Percentiles rank a stretch among this genome's conserved stretches.
Conservation (phyloP, 64 coral and sea anemone species). For the Catalaphyllia jardinei region DNA sequence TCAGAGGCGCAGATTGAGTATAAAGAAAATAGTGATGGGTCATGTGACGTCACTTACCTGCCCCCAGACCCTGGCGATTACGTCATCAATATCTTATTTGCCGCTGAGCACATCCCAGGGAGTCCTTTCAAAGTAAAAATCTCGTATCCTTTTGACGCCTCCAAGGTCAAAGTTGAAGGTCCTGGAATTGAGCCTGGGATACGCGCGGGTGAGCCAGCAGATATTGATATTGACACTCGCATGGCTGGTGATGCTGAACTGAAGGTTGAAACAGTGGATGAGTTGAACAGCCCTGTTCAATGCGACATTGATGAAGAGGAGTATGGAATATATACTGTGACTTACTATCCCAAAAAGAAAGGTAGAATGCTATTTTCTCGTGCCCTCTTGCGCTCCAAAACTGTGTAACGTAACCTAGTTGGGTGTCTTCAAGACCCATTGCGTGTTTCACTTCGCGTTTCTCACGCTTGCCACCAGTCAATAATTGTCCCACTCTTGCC, state of each 20-base stretch:
- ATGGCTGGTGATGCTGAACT: constrained; percentile 85
- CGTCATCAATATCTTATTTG: constrained; percentile 94
- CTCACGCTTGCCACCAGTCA: too few relatives aligned
- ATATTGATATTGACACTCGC: constrained; percentile 94
- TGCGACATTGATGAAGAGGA: constrained; percentile 93
- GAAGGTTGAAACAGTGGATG: constrained; percentile 84
- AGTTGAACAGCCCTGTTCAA: constrained; percentile 87
- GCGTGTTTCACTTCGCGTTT: too few relatives aligned
- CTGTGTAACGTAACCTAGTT: too few relatives aligned
- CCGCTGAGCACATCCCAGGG: constrained; percentile 94
- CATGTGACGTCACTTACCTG: constrained; percentile 88
- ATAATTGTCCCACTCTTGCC: too few relatives aligned
- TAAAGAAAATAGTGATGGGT: constrained; percentile 95
- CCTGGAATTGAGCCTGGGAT: constrained; percentile 96
- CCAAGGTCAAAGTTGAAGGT: constrained; percentile 92
- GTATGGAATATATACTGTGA: constrained; percentile 71
- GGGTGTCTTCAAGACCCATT: too few relatives aligned
- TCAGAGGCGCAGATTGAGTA: constrained; percentile 97
- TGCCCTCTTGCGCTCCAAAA: background rate
- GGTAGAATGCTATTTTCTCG: constrained; percentile 22
- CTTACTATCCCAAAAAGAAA: constrained; percentile 94
- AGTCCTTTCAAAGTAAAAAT: constrained; percentile 96
- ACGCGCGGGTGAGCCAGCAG: constrained; percentile 86
- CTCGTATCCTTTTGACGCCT: constrained; percentile 90
- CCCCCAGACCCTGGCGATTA: constrained; percentile 95